These are phyloP conservation scores for Neuroterus valhalla DNA, from an alignment of 1,140 invertebrate genomes.

Conservation along the genomic window DNA sequence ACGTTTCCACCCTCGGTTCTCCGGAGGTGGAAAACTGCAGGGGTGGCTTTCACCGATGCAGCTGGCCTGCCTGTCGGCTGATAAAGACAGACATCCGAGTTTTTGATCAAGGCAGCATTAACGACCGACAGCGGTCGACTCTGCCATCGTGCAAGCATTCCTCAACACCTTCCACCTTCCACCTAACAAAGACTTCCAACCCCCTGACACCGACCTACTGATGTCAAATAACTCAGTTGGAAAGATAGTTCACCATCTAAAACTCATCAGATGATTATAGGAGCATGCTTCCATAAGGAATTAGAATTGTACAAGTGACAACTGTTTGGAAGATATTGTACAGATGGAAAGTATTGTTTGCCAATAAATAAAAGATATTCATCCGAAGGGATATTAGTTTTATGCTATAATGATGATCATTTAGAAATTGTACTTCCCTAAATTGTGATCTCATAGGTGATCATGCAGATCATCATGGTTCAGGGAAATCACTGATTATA, in stretches of 20 bases:
- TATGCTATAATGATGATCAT: too few species aligned
- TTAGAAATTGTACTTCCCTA: too few species aligned
- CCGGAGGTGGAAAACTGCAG: constrained; percentile 43
- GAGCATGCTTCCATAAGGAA: background rate
- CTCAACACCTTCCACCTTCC: constrained; percentile 49
- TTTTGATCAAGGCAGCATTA: constrained; percentile 61
- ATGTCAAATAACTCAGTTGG: constrained; percentile 18
- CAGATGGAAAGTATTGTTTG: too few species aligned
- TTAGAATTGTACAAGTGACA: too few species aligned
- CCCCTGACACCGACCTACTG: constrained; percentile 24
- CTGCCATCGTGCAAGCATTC: constrained; percentile 35
- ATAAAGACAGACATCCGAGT: constrained; percentile 65
- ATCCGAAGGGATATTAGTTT: too few species aligned
- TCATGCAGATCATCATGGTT: too few species aligned
- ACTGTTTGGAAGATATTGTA: too few species aligned
- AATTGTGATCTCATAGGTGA: too few species aligned
- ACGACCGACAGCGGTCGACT: constrained; percentile 52
- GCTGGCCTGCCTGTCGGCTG: constrained; percentile 57
- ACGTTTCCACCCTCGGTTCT: constrained; percentile 34
- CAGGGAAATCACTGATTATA: too few species aligned
- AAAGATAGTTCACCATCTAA: background rate
- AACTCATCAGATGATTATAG: background rate
- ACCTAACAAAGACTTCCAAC: background rate
- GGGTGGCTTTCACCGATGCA: constrained; percentile 49
- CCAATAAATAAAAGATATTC: too few species aligned